Base-by-base conservation (phyloP, 1,140 invertebrate species). In the Camponotus pennsylvanicus region DNA sequence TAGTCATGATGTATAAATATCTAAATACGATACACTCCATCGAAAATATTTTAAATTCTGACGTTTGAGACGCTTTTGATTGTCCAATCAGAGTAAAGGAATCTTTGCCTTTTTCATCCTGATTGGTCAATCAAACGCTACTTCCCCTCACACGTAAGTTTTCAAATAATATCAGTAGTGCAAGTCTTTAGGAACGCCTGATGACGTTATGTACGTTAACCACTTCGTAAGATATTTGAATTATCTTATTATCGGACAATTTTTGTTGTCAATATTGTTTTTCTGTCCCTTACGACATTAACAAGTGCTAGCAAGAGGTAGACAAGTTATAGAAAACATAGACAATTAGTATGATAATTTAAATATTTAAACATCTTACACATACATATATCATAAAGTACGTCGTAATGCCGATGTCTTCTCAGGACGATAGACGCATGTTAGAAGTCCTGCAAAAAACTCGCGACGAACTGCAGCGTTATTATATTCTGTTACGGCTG, bases 401-500 rank as follows among this genome's bases (percentile, higher is more conserved):
- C 40, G 11, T 55, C 3, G 6, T 40, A 40, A 3, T 40, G 27
- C 1, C 34, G 18, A 82, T 75, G 69, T 27, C 69, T 83, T 73
- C 79, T 61, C 55, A 49, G 11, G 70, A 73, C 6, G 32, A 40
- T 18, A n/a, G 63, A 21, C 40, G 75, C 2, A 89, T 90, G 85
- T 59, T 94, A 18, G 80, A 90, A 75, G 37, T 86, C 49, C 42
- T 94, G 1, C 83, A 76, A 66, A 86, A 89, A 77, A 42, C 89
- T n/a, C 34, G 91, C 2, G 32, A 69, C 13, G 88, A 93, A 40
- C 71, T 94, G 1, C 67, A 92, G 49, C 78, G 91, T 40, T 89
- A 91, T 71, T 88, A 91, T 78, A 40, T 57, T 11, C 67, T 94
- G 0, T 52, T 93, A 32, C 80, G 79, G 8, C 27, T 92, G 7